Evolutionary conservation across 1,140 invertebrate genomes (phyloP).

Genomic region (Bathynomus jamesi): DNA sequence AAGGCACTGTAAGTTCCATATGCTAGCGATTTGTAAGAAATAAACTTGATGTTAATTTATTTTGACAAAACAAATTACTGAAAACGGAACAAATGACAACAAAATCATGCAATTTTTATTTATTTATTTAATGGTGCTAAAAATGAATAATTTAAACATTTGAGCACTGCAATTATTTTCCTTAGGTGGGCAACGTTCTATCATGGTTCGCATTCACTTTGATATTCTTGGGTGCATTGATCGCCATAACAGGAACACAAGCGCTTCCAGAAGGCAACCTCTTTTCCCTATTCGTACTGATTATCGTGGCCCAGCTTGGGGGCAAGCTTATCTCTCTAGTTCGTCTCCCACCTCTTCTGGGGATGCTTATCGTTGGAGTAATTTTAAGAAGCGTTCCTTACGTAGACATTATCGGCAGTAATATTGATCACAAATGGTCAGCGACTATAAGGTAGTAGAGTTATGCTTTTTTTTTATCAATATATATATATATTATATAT

Average conservation of each 20-base stretch:
- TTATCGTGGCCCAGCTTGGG: constrained; percentile 22
- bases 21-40: too few relatives aligned
- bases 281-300: constrained; percentile 29
- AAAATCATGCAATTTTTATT: too few relatives aligned
- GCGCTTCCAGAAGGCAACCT: constrained; percentile 31
- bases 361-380: constrained; percentile 76
- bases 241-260: constrained; percentile 21
- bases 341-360: constrained; percentile 70
- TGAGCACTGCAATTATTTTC: too few relatives aligned
- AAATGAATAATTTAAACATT: too few relatives aligned
- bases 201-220: constrained; percentile 15
- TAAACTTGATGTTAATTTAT: too few relatives aligned
- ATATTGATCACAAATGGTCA: not conserved
- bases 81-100: too few relatives aligned
- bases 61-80: too few relatives aligned
- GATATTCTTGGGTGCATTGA: constrained; percentile 18
- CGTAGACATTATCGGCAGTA: constrained; percentile 39
- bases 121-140: too few relatives aligned
- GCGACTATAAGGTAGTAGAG: not conserved
- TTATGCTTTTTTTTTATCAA: not conserved
- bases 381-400: constrained; percentile 60
- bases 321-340: constrained; percentile 66
- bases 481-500: not conserved
- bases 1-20: too few relatives aligned
- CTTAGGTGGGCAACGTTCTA: constrained; percentile 23